A percentile compares a stretch with the other conserved stretches of the same genome.
Conservation (phyloP, 2,888 invertebrate species). For the Lamellibrachia satsuma region DNA sequence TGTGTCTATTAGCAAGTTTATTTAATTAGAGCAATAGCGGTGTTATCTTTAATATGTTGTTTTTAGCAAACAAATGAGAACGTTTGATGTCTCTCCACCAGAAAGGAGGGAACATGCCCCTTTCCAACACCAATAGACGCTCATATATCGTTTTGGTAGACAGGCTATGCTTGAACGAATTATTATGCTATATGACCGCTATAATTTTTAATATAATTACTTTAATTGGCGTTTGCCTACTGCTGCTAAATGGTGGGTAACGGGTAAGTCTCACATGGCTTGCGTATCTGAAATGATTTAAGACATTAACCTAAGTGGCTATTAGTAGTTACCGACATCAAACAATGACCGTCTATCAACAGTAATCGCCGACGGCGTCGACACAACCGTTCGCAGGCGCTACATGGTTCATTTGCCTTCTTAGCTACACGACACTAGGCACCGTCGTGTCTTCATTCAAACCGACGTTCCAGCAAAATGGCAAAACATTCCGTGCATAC, state of each 20-base stretch:
- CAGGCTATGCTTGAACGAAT: too few species aligned
- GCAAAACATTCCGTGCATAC: constrained; percentile 5
- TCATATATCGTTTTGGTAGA: too few species aligned
- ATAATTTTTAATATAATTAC: neutral
- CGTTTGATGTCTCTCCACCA: too few species aligned
- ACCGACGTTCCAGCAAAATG: neutral
- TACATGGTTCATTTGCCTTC: neutral
- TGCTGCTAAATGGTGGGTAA: neutral
- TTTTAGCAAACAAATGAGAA: too few species aligned
- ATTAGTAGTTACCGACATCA: neutral
- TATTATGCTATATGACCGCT: too few species aligned
- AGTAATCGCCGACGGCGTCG: neutral
- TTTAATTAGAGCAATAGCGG: too few species aligned
- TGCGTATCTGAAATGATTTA: neutral
- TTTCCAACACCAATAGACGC: too few species aligned
- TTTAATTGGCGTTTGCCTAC: neutral
- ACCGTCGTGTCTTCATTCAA: constrained; percentile 10
- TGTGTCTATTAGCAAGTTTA: too few species aligned
- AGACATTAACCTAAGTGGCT: constrained; percentile 6
- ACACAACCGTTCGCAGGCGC: neutral
- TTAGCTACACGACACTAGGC: neutral
- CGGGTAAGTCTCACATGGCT: neutral
- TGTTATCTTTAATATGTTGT: too few species aligned
- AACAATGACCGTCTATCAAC: neutral
- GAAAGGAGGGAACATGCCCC: too few species aligned